Percentiles rank a stretch among this genome's conserved stretches.
These are phyloP conservation scores for Brachionus koreanus DNA, from an alignment of 1,140 invertebrate genomes.

Conservation along the genomic window DNA sequence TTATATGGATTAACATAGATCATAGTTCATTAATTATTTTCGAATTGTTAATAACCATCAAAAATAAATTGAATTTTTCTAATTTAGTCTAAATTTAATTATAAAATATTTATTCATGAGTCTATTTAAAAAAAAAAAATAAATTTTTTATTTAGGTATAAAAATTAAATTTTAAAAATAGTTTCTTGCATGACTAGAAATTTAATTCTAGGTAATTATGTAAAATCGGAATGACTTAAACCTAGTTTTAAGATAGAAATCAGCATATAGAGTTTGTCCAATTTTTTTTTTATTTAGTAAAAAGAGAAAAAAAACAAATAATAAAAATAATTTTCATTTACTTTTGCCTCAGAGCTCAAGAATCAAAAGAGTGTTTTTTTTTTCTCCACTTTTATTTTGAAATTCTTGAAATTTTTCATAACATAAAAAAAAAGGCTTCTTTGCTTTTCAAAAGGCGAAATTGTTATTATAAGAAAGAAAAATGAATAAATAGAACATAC, in stretches of 20 bases:
- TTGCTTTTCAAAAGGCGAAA: neutral
- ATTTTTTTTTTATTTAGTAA: neutral
- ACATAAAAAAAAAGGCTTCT: neutral
- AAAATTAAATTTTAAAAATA: conserved; percentile 16
- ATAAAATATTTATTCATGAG: conserved; percentile 25
- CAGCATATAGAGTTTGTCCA: neutral
- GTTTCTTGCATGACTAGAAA: neutral
- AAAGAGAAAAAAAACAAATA: neutral
- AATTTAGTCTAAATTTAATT: neutral
- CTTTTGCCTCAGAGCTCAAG: neutral
- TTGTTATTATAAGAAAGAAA: neutral
- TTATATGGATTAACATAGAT: conserved; percentile 20
- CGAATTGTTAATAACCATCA: neutral
- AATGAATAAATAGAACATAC: neutral
- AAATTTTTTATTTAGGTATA: conserved; percentile 24
- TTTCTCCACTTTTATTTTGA: neutral
- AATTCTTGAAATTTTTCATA: neutral
- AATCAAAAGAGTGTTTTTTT: neutral
- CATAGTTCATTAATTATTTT: neutral
- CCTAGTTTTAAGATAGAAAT: conserved; percentile 8
- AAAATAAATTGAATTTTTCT: neutral
- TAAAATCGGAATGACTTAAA: conserved; percentile 8
- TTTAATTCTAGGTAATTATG: neutral
- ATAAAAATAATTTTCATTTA: neutral
- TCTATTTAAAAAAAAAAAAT: neutral